Conservation (phyloP, 2,113 vertebrate species). For the Apeltes quadracus region DNA sequence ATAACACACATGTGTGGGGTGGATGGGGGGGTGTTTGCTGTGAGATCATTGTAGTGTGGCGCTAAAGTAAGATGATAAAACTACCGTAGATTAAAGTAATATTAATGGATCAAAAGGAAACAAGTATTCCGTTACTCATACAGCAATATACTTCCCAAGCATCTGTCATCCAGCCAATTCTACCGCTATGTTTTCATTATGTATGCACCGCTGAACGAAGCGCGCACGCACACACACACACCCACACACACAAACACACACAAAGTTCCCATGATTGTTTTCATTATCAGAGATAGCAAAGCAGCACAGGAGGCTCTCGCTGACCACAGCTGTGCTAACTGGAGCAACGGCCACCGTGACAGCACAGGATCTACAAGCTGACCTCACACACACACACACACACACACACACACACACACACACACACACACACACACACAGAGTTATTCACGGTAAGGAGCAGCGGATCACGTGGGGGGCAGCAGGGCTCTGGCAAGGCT, state of each 20-base stretch:
- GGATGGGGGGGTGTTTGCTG: slow-evolving; percentile 38
- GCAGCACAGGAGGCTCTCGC: slow-evolving; percentile 53
- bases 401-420: background rate
- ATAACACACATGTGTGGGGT: slow-evolving; percentile 68
- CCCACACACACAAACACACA: background rate
- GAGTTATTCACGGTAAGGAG: slow-evolving; percentile 40
- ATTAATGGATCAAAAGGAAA: too few species aligned
- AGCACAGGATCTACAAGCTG: slow-evolving; percentile 54
- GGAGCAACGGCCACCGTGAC: slow-evolving; percentile 53
- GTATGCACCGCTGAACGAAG: slow-evolving; percentile 7
- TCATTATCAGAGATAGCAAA: slow-evolving; percentile 62
- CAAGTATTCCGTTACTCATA: too few species aligned
- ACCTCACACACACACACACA: slow-evolving; percentile 18
- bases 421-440: slow-evolving; percentile 20
- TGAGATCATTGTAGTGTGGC: background rate
- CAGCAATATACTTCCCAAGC: background rate
- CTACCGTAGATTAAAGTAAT: too few species aligned
- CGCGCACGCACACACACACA: slow-evolving; percentile 11
- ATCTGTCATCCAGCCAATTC: background rate
- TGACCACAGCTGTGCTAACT: slow-evolving; percentile 39
- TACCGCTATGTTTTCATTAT: slow-evolving; percentile 25
- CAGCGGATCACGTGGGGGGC: slow-evolving; percentile 26
- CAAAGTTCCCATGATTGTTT: slow-evolving; percentile 43
- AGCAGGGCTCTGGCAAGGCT: slow-evolving; percentile 41
- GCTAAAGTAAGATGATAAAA: too few species aligned